Evolutionary conservation across 2,888 invertebrate genomes (phyloP).

Genomic region (Meiosimyza decipiens): DNA sequence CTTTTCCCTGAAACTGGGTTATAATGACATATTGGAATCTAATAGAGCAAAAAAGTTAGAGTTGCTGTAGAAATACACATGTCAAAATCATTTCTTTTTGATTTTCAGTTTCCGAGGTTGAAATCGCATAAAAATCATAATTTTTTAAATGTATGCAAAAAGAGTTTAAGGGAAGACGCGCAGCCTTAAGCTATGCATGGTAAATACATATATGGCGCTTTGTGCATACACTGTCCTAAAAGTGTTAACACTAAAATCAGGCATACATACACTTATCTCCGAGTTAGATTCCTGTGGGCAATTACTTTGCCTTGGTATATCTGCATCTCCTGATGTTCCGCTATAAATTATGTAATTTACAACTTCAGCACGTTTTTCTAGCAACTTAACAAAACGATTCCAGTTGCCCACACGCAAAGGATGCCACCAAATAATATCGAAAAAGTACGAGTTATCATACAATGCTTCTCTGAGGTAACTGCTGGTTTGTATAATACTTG

Average conservation of each 20-base stretch:
- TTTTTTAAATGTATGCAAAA: too few species aligned
- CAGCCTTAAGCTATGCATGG: too few species aligned
- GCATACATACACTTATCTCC: constrained; percentile 21
- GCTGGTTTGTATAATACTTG: constrained; percentile 12
- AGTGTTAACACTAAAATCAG: background rate
- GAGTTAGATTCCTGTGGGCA: background rate
- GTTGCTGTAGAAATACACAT: too few species aligned
- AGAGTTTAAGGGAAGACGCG: too few species aligned
- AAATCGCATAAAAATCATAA: too few species aligned
- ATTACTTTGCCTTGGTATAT: background rate
- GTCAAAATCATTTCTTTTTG: too few species aligned
- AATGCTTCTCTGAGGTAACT: background rate
- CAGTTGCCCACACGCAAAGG: constrained; percentile 27
- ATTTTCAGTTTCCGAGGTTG: too few species aligned
- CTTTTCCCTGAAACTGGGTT: too few species aligned
- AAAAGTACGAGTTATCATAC: background rate
- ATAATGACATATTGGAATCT: too few species aligned
- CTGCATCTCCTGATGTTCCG: constrained; percentile 19
- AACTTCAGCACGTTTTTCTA: constrained; percentile 19
- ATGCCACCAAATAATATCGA: constrained; percentile 33
- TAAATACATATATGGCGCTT: too few species aligned
- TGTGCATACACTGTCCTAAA: background rate
- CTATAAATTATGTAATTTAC: constrained; percentile 17
- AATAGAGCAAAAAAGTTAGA: too few species aligned
- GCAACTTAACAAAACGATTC: constrained; percentile 13